phyloP scores from a whole-genome alignment of 2,113 vertebrate genomes.

The Hemicordylus capensis region DNA sequence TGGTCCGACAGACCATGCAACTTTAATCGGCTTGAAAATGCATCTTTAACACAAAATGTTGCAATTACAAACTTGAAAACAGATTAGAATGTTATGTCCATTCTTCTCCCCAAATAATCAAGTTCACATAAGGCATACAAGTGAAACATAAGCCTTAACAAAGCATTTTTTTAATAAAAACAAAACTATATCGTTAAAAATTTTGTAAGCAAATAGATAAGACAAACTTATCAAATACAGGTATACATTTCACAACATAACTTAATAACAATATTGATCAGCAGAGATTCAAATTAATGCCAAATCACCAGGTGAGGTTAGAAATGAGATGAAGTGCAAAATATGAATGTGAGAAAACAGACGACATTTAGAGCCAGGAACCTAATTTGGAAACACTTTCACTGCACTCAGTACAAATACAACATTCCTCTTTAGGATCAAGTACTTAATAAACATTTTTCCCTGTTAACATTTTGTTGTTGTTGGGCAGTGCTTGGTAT shows the following conservation, averaged over 20 bases:
- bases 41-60: conserved; percentile 12
- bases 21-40: neutral
- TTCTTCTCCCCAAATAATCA: fast-evolving
- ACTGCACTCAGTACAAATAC: neutral
- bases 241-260: neutral
- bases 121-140: neutral
- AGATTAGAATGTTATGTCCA: neutral
- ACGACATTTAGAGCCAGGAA: neutral
- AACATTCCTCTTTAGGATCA: neutral
- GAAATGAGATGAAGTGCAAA: conserved; percentile 5
- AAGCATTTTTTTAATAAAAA: neutral
- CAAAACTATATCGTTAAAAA: neutral
- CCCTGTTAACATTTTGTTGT: too few relatives aligned
- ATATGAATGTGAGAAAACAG: neutral
- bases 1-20: neutral
- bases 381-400: neutral
- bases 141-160: neutral
- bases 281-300: conserved; percentile 6
- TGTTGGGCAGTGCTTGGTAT: too few relatives aligned
- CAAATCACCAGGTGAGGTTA: neutral
- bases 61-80: neutral
- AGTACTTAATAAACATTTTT: too few relatives aligned
- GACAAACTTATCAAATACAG: neutral
- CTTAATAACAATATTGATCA: neutral
- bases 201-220: neutral